Percentiles rank a stretch among this genome's conserved stretches.
Evolutionary conservation across 2,888 invertebrate species (phyloP).

Genomic region (Molanna angustata): DNA sequence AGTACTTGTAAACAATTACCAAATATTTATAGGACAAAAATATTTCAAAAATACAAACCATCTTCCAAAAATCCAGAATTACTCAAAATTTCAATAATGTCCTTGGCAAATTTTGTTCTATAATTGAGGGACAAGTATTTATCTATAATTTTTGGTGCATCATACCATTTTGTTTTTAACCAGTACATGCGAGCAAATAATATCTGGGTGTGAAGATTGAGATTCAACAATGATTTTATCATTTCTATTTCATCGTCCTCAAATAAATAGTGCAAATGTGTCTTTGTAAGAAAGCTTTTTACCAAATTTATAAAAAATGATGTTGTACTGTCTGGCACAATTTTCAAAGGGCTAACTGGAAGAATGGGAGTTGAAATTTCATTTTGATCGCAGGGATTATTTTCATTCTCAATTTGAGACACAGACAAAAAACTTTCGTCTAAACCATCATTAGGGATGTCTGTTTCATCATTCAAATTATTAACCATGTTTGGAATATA

Average conservation of each 20-base stretch:
- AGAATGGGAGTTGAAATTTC: background rate
- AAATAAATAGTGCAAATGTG: constrained; percentile 24
- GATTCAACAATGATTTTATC: constrained; percentile 10
- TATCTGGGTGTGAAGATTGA: constrained; percentile 15
- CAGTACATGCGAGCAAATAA: constrained; percentile 42
- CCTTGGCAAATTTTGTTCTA: background rate
- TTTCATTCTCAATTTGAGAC: background rate
- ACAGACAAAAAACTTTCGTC: background rate
- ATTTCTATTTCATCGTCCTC: constrained; percentile 10
- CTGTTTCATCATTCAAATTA: no score
- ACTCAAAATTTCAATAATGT: constrained; percentile 33
- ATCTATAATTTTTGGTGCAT: constrained; percentile 36
- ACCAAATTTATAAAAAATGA: constrained; percentile 21
- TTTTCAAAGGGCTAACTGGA: background rate
- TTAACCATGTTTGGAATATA: no score
- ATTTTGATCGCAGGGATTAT: background rate
- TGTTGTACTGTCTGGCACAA: background rate
- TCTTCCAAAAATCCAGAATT: constrained; percentile 37
- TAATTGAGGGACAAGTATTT: constrained; percentile 19
- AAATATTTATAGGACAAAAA: background rate
- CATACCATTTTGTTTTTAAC: constrained; percentile 45
- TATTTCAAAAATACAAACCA: constrained; percentile 29
- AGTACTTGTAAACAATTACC: background rate
- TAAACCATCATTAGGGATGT: constrained; percentile 2
- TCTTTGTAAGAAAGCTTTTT: constrained; percentile 15